phyloP scores from a whole-genome alignment of 2,797 vertebrate genomes.

The Sphaeramia orbicularis region DNA sequence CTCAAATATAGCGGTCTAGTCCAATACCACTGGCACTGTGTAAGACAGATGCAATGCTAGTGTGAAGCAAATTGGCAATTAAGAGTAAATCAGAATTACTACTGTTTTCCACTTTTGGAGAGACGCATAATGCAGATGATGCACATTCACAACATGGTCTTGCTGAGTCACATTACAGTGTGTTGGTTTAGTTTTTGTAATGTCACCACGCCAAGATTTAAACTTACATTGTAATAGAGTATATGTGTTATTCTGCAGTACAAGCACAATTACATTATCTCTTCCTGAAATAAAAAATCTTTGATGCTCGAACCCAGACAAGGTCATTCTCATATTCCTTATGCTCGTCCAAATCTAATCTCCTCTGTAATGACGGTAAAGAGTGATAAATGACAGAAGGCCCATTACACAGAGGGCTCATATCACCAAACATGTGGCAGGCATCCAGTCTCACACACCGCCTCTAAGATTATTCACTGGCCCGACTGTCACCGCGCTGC shows the following conservation, averaged over 20 bases:
- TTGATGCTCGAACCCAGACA: conserved; percentile 24
- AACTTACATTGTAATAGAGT: conserved; percentile 1
- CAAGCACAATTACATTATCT: conserved; percentile 30
- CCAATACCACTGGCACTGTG: conserved; percentile 11
- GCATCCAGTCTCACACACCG: conserved; percentile 54
- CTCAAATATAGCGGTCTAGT: conserved; percentile 16
- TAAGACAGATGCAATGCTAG: conserved; percentile 58
- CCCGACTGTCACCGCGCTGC: conserved; percentile 51
- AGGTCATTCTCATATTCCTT: conserved; percentile 66
- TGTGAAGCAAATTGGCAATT: conserved; percentile 65
- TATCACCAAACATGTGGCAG: conserved; percentile 61
- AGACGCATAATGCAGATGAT: conserved; percentile 15
- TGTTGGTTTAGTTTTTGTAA: not conserved
- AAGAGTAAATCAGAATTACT: conserved; percentile 43
- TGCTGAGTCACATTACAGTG: conserved; percentile 27
- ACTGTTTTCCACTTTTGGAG: conserved; percentile 36
- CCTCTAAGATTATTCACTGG: conserved; percentile 40
- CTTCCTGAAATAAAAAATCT: conserved; percentile 14
- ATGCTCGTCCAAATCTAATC: conserved; percentile 62
- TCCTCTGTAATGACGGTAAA: conserved; percentile 50
- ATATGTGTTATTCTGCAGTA: conserved; percentile 17
- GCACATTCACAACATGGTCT: conserved; percentile 24
- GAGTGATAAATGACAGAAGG: conserved; percentile 58
- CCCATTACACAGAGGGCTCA: conserved; percentile 45
- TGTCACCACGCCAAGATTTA: conserved; percentile 5